Evolutionary conservation across 2,888 invertebrate species (phyloP), one percentile per base, ranked within the genome.

Genomic region (Parapristionchus giblindavisi): DNA sequence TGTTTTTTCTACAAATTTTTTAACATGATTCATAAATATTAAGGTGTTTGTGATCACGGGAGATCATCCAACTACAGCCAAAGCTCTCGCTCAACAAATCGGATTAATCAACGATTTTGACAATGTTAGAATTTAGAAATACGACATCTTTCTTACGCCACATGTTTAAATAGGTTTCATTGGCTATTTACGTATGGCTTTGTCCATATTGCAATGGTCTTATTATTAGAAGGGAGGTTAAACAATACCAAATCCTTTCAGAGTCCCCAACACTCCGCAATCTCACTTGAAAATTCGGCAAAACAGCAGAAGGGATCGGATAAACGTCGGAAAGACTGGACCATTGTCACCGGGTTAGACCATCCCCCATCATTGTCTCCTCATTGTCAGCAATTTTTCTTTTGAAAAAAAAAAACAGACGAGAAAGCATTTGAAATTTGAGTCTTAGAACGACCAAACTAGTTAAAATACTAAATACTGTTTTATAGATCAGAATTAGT

Each of bases 11-110:
- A 65, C 24, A 27, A 48, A 14, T 27, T 17, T 21, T 1, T 27
- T 71, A 43, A 17, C 3, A 6, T 21, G 71, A n/a, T 27, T 17
- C 48, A 21, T 48, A 48, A 48, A 48, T 36, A 27, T 40, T 65
- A 11, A 76, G 76, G 72, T 76, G 6, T 83, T 82, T 75, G 82
- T 83, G 78, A 82, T 83, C n/a, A 83, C 83, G n/a, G 87, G 87
- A 14, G 87, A 87, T 65, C 87, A 87, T 79, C 87, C 85, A 21
- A 85, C 85, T 4, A 84, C 87, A 3, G 87, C 87, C 0, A 78
- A 79, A 8, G 87, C 87, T 2, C 76, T 86, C 60, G 87, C 87
- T 3, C 77, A 77, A 27, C 86, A 87, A 60, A 87, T 87, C 48
- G 87, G 87, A 21, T 77, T 87, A 43, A 85, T 81, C 43, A 77